Conservation (phyloP, 2,113 vertebrate genomes). For the Charadrius vociferus region DNA sequence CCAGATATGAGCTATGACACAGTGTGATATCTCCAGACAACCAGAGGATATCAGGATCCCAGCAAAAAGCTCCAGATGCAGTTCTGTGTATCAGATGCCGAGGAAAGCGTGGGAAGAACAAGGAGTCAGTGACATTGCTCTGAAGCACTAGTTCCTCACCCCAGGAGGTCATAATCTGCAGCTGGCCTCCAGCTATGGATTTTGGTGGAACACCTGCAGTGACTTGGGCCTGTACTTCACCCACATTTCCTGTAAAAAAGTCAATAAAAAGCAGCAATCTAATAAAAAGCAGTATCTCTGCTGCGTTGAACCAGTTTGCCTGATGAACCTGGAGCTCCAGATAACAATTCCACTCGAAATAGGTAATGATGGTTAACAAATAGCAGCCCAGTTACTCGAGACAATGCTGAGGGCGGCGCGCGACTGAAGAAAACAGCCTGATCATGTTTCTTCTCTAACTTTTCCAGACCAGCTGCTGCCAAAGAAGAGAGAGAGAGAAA, state of each 20-base stretch:
- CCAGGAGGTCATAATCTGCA: neutral
- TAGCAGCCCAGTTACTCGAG: neutral
- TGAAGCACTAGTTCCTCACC: neutral
- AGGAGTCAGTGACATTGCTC: neutral
- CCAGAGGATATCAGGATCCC: neutral
- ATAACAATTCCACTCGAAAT: neutral
- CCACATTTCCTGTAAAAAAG: neutral
- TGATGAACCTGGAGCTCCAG: conserved; percentile 33
- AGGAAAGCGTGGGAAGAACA: neutral
- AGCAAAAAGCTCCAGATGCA: neutral
- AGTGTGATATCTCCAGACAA: neutral
- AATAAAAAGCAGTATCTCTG: neutral
- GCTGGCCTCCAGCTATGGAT: neutral
- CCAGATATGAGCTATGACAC: neutral
- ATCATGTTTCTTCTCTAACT: neutral
- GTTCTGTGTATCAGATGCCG: neutral
- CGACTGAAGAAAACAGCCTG: neutral
- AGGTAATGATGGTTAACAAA: neutral
- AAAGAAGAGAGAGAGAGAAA: neutral
- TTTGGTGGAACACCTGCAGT: neutral
- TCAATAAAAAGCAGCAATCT: neutral
- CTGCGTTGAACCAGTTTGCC: conserved; percentile 9
- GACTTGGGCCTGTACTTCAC: neutral
- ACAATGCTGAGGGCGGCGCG: neutral
- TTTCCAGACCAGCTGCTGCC: conserved; percentile 12